Evolutionary conservation across 2,113 vertebrate species (phyloP).

Genomic region (Mus musculus): GRCm39 chr11:34312501-34313000

Average conservation of each 20-base stretch:
- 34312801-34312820: too few relatives aligned
- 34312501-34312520: background rate
- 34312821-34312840: too few relatives aligned
- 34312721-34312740: background rate
- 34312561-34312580: background rate
- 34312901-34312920: background rate
- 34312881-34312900: too few relatives aligned
- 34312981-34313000: fast-evolving
- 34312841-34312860: too few relatives aligned
- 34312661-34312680: background rate
- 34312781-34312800: background rate
- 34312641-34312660: background rate
- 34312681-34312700: background rate
- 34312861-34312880: too few relatives aligned
- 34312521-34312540: background rate
- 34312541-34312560: background rate
- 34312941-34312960: background rate
- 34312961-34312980: background rate
- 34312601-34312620: background rate
- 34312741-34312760: background rate
- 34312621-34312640: background rate
- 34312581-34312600: background rate
- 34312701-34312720: background rate
- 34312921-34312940: background rate
- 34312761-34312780: background rate